These are phyloP conservation scores for Jordanella pulchra DNA, from an alignment of 2,797 vertebrate species.

Conservation along the genomic window DNA sequence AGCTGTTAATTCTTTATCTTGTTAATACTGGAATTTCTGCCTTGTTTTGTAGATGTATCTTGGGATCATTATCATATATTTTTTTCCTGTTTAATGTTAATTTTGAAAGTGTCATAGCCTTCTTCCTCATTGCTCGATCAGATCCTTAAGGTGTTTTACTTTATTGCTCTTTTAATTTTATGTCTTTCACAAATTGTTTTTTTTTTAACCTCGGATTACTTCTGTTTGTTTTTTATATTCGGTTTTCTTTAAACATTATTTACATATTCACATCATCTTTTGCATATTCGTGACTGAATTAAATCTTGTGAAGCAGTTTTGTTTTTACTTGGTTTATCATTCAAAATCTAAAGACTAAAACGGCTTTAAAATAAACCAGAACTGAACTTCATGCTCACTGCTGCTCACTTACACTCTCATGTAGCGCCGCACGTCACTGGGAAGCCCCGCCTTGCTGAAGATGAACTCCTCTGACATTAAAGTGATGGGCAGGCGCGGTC, in stretches of 20 bases:
- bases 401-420: conserved; percentile 89
- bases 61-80: background rate
- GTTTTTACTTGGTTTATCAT: background rate
- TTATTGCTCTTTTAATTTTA: background rate
- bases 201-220: background rate
- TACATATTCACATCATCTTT: background rate
- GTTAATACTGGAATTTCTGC: background rate
- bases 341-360: background rate
- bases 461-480: conserved; percentile 94
- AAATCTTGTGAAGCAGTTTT: background rate
- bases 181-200: background rate
- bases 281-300: background rate
- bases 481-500: conserved; percentile 86
- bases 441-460: conserved; percentile 89
- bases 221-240: background rate
- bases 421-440: conserved; percentile 92
- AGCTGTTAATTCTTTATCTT: background rate
- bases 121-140: background rate
- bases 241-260: background rate
- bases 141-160: background rate
- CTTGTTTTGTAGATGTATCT: background rate
- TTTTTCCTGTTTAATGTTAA: background rate
- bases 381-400: background rate
- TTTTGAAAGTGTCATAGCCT: background rate
- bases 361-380: too few relatives aligned